phyloP scores from a whole-genome alignment of 2,888 invertebrate genomes.

The Stenchaetothrips biformis region DNA sequence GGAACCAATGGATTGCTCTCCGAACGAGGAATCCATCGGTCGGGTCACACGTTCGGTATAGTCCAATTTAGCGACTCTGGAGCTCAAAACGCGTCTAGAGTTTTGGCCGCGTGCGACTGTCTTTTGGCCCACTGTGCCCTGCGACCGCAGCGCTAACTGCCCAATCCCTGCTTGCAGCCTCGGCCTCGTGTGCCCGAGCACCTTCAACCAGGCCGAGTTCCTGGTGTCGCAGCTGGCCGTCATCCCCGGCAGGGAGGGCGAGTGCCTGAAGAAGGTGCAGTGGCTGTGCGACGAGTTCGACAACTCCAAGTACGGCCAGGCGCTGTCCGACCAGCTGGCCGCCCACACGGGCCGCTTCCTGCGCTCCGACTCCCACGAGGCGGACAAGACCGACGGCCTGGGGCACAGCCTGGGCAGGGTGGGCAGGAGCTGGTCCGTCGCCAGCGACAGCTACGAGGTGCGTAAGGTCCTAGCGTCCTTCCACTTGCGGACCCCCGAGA shows the following conservation, averaged over 20 bases:
- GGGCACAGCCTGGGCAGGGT: not conserved
- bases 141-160: not conserved
- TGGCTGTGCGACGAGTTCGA: constrained; percentile 32
- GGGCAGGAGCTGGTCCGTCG: not conserved
- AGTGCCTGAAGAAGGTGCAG: constrained; percentile 36
- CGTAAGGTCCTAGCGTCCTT: not conserved
- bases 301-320: constrained; percentile 31
- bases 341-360: constrained; percentile 16
- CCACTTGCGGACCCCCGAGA: too few relatives aligned
- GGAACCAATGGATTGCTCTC: too few relatives aligned
- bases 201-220: constrained; percentile 83
- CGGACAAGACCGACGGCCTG: not conserved
- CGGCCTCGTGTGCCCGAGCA: constrained; percentile 62
- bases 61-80: too few relatives aligned
- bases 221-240: constrained; percentile 63
- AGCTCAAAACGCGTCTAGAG: constrained; percentile 7
- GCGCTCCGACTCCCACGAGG: not conserved
- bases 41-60: too few relatives aligned
- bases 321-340: constrained; percentile 31
- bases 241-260: constrained; percentile 50
- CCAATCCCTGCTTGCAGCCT: constrained; percentile 49
- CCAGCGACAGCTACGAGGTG: not conserved
- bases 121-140: not conserved
- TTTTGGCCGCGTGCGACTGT: too few relatives aligned
- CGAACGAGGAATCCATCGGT: too few relatives aligned